Evolutionary conservation across 2,888 invertebrate species (phyloP), one percentile per base, ranked within the genome.

Genomic region (Melanotus villosus): DNA sequence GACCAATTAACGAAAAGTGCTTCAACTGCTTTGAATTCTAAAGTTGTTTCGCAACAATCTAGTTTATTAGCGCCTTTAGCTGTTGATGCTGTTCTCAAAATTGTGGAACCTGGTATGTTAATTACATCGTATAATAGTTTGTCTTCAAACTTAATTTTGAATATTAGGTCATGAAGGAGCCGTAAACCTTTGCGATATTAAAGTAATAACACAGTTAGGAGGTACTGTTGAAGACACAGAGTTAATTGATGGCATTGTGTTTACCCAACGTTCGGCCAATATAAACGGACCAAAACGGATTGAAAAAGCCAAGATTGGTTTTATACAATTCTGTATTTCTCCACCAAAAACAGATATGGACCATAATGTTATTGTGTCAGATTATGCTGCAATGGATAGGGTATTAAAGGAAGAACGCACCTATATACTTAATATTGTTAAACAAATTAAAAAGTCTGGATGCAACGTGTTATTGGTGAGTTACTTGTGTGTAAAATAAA

Each of bases 341-440:
- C 96, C 99, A 59, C 99, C 99, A 5, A 99, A 99, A 87, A 99
- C 99, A 64, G 99, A 99, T 92, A 97, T 98, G 96, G 97, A 97
- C 80, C 96, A 97, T 86, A 97, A 93, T 82, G 93, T 96, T 1
- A 90, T 99, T 78, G 97, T 99, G 18, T 96, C 98, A 0, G 99
- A 99, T 84, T 99, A 99, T 84, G 92, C 98, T n/a, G 98, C 98
- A 57, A 99, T 99, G 99, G 99, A 99, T 85, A 91, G 99, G 67
- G 97, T 99, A 0, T 85, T 99, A 68, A 95, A 97, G 82, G 99
- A 99, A 84, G 99, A 99, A 85, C 91, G 99, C 59, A 91, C 96
- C 60, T 99, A 99, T 84, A 98, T 99, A 78, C 88, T 99, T 65
- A 98, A 99, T 81, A 97, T 99, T 80, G 96, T 98, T 3, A 99